phyloP scores from a whole-genome alignment of 2,797 vertebrate genomes.

The Diglossa cyanea region DNA sequence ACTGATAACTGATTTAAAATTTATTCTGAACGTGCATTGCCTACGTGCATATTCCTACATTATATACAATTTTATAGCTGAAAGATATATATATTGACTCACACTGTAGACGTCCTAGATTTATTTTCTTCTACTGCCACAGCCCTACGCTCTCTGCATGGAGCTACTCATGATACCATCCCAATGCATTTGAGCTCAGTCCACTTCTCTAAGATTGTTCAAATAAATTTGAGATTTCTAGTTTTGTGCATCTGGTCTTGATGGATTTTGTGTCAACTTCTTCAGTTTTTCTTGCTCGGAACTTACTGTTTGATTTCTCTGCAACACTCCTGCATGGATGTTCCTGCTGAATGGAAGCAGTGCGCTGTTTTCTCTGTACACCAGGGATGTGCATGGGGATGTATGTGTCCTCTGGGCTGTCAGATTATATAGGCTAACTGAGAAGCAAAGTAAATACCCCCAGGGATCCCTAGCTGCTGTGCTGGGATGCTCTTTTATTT shows the following conservation, averaged over 20 bases:
- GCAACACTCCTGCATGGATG: not conserved
- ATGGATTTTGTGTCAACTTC: not conserved
- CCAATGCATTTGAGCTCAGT: not conserved
- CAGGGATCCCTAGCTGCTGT: not conserved
- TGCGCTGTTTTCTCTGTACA: not conserved
- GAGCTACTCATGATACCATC: not conserved
- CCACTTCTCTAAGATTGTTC: not conserved
- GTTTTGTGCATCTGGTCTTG: not conserved
- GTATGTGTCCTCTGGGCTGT: not conserved
- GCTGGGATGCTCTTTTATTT: not conserved
- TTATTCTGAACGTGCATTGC: not conserved
- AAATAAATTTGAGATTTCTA: not conserved
- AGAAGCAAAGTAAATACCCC: not conserved
- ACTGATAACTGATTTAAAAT: not conserved
- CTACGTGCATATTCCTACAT: not conserved
- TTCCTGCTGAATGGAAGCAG: not conserved
- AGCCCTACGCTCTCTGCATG: rapidly evolving
- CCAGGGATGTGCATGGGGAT: not conserved
- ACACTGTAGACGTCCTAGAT: not conserved
- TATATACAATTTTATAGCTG: not conserved
- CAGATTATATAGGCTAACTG: not conserved
- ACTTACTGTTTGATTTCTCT: not conserved
- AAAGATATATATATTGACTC: not conserved
- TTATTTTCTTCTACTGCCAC: not conserved
- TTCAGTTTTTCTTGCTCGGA: not conserved